A percentile compares a stretch with the other conserved stretches of the same genome.
Evolutionary conservation across 2,888 invertebrate genomes (phyloP).

Genomic region (Danaus chrysippus): DNA sequence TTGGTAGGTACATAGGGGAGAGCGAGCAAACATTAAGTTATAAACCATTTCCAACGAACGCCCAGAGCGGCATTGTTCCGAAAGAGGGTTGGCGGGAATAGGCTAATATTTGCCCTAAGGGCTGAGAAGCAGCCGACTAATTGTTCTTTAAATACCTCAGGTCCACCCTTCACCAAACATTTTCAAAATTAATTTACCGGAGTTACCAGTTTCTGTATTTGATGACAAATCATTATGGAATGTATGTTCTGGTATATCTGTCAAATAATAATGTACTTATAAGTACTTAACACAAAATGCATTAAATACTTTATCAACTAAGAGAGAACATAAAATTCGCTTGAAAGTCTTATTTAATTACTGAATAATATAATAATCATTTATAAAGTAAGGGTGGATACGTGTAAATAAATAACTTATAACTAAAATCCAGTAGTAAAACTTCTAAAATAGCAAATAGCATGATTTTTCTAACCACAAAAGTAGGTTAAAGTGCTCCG

Average conservation of each 20-base stretch:
- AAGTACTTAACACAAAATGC: constrained; percentile 34
- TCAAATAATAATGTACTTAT: no score
- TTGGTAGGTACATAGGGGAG: constrained; percentile 59
- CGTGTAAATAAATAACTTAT: not conserved
- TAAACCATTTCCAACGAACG: constrained; percentile 64
- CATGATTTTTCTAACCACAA: not conserved
- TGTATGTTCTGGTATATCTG: no score
- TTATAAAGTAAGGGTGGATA: not conserved
- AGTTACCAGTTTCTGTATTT: constrained; percentile 38
- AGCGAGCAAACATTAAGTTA: constrained; percentile 66
- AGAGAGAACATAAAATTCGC: not conserved
- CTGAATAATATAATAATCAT: no score
- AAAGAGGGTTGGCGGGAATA: constrained; percentile 75
- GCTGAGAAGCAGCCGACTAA: constrained; percentile 74
- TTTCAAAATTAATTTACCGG: constrained; percentile 71
- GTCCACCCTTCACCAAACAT: constrained; percentile 70
- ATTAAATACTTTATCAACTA: constrained; percentile 25
- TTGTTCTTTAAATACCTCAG: constrained; percentile 76
- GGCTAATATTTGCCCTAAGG: constrained; percentile 73
- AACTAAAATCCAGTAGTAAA: no score
- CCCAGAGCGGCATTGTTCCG: constrained; percentile 62
- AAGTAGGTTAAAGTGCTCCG: constrained; percentile 18
- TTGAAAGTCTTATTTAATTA: not conserved
- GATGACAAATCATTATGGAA: constrained; percentile 39
- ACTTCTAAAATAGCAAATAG: no score